Percentiles rank a stretch among this genome's conserved stretches.
Conservation (phyloP, 1,140 invertebrate genomes). For the Zophobas morio region DNA sequence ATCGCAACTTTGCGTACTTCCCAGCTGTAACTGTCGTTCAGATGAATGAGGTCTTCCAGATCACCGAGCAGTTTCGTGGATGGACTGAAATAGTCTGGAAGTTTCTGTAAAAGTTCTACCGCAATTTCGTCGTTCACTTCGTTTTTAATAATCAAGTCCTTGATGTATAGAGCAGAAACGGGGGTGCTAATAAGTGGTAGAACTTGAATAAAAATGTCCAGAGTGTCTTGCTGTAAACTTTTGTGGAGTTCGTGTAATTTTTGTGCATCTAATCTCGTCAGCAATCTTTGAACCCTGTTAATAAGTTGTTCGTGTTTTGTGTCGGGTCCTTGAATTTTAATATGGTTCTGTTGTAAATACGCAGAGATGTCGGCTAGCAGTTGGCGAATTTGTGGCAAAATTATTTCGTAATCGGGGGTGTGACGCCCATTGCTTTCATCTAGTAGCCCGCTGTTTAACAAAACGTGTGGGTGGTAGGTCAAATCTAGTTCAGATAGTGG, state of each 20-base stretch:
- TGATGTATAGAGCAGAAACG: conserved; percentile 64
- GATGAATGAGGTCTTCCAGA: conserved; percentile 64
- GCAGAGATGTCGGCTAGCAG: conserved; percentile 63
- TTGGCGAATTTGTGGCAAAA: conserved; percentile 62
- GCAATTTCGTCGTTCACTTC: conserved; percentile 59
- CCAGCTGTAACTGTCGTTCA: conserved; percentile 49
- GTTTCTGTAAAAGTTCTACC: conserved; percentile 62
- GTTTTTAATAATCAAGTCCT: conserved; percentile 63
- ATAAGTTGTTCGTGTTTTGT: conserved; percentile 65
- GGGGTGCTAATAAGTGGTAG: conserved; percentile 67
- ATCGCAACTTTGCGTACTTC: conserved; percentile 64
- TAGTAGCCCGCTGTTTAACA: conserved; percentile 46
- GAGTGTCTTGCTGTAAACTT: conserved; percentile 52
- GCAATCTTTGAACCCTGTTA: conserved; percentile 57
- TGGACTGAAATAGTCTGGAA: conserved; percentile 65
- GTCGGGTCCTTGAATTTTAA: conserved; percentile 62
- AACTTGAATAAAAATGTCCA: conserved; percentile 64
- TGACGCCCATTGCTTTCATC: conserved; percentile 65
- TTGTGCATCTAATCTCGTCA: conserved; percentile 60
- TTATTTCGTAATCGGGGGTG: conserved; percentile 55
- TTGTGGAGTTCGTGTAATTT: conserved; percentile 57
- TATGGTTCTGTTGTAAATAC: conserved; percentile 66
- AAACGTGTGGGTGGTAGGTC: conserved; percentile 57
- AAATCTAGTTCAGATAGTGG: conserved; percentile 58
- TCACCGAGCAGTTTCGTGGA: conserved; percentile 64